phyloP scores from a whole-genome alignment of 2,113 vertebrate genomes.

The Kryptolebias marmoratus region DNA sequence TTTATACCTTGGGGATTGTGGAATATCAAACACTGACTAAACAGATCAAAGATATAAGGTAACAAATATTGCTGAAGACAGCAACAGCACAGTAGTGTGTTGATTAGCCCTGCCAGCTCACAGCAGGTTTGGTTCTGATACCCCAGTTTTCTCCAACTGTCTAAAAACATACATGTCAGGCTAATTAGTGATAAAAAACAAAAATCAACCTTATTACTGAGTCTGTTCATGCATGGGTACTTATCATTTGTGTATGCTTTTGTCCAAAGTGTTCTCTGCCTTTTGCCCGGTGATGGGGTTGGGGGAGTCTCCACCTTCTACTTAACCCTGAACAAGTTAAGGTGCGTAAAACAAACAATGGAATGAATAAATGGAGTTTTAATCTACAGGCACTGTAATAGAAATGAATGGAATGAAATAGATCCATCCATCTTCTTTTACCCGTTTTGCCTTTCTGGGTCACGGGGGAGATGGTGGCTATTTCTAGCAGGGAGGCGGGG shows the following conservation, averaged over 20 bases:
- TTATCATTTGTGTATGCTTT: background rate
- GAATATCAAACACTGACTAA: constrained; percentile 6
- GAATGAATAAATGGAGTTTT: background rate
- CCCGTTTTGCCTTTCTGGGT: too few relatives aligned
- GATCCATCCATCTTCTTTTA: too few relatives aligned
- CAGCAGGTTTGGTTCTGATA: background rate
- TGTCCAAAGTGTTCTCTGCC: background rate
- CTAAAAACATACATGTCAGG: background rate
- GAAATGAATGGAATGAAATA: too few relatives aligned
- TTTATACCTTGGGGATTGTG: constrained; percentile 2
- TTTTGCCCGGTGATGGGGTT: background rate
- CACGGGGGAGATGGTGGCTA: too few relatives aligned
- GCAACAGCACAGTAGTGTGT: background rate
- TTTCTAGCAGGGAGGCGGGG: too few relatives aligned
- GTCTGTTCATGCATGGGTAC: background rate
- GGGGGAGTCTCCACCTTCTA: background rate
- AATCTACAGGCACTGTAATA: background rate
- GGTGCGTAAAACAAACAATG: background rate
- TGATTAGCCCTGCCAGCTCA: background rate
- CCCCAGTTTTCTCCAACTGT: background rate
- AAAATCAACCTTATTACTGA: too few relatives aligned
- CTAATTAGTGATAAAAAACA: background rate
- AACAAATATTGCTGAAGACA: background rate
- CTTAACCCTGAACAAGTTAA: background rate
- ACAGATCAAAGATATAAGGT: background rate